phyloP scores from a whole-genome alignment of 2,797 vertebrate species.

The Danio jaintianensis region DNA sequence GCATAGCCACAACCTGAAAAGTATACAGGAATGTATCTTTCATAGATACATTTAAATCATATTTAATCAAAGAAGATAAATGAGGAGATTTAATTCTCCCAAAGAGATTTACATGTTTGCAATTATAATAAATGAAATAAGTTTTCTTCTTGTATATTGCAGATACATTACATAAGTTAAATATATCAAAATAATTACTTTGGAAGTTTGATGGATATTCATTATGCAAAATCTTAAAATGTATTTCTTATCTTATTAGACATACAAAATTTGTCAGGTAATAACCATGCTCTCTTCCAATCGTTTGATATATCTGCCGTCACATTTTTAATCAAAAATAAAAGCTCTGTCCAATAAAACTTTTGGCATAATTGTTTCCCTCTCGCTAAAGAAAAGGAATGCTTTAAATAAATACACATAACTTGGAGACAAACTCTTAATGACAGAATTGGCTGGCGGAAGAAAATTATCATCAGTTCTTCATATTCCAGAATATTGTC shows the following conservation, averaged over 20 bases:
- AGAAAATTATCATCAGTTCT: background rate
- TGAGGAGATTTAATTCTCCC: background rate
- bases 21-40: background rate
- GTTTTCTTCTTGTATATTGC: background rate
- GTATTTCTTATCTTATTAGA: background rate
- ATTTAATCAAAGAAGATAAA: background rate
- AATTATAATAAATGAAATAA: slow-evolving; percentile 1
- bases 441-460: background rate
- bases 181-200: too few species aligned
- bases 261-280: background rate
- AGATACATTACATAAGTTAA: background rate
- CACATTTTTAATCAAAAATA: background rate
- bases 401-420: background rate
- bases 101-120: background rate
- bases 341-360: background rate
- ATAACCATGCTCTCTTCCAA: background rate
- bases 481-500: too few species aligned
- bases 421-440: background rate
- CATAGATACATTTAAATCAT: background rate
- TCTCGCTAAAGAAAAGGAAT: background rate
- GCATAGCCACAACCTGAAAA: background rate
- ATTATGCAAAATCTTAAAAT: too few species aligned
- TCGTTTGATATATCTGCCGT: background rate
- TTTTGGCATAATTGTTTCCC: background rate
- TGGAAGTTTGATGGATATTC: too few species aligned